Evolutionary conservation across 2,797 vertebrate genomes (phyloP), one percentile per base, ranked within the genome.

Genomic region (Diplodus puntazzo): DNA sequence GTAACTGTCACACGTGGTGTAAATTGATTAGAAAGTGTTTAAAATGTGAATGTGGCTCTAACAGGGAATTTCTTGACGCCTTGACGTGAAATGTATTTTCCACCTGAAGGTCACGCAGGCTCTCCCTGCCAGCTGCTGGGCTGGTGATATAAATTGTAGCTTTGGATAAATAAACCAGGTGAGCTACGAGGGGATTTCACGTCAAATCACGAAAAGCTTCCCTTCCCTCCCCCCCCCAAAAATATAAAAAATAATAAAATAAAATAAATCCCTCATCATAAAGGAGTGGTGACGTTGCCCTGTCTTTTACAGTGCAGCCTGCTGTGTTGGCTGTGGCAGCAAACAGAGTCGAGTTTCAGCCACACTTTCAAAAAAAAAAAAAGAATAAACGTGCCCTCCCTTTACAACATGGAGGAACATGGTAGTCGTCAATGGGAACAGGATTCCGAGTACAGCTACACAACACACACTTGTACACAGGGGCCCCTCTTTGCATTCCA

Each of bases 401-500:
- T 87, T 72, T 82, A 66, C 77, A 84, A 87, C 85, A 81, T 75
- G n/a, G n/a, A n/a, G 73, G 61, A 83, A 88, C 76, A 81, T 55
- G 66, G 72, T 60, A 45, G 55, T 17, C 79, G 80, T 89, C 77
- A 84, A 75, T 87, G 63, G 77, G 77, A 85, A 85, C 77, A 87
- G 61, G 86, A 84, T 89, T 77, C 64, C 55, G 58, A 66, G 59
- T 80, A 59, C 64, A 74, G 65, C n/a, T 53, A 34, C 73, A 58
- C 59, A 66, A 66, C 62, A 75, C 72, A 71, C 73, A 75, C 74
- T 55, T 67, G 49, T 42, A 78, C 68, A 27, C 61, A 73, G 76
- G 79, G 83, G 81, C 92, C 87, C 82, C 79, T 87, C 73, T 87
- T 75, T 88, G 91, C 92, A 93, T 96, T 97, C 95, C 94, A 94